Percentiles rank a stretch among this genome's conserved stretches.
These are phyloP conservation scores for Epinephelus lanceolatus DNA, from an alignment of 2,113 vertebrate genomes.

Conservation along the genomic window DNA sequence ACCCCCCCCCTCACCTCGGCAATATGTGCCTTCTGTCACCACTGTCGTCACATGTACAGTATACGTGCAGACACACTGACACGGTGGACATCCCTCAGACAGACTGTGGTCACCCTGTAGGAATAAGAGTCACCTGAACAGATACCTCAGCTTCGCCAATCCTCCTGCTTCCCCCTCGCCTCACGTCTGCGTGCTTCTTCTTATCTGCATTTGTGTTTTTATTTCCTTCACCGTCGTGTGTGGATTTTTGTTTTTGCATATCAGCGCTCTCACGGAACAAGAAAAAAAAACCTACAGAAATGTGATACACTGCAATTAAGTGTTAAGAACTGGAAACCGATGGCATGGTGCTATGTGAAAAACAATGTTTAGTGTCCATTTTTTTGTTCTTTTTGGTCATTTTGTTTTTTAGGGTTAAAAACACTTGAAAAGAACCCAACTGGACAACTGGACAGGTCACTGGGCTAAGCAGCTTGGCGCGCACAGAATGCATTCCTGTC, in stretches of 20 bases:
- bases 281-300: slow-evolving; percentile 30
- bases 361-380: slow-evolving; percentile 30
- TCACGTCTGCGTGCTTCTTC: not conserved
- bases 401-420: slow-evolving; percentile 16
- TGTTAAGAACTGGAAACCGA: slow-evolving; percentile 67
- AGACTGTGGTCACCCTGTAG: slow-evolving; percentile 11
- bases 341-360: slow-evolving; percentile 77
- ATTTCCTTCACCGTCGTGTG: not conserved
- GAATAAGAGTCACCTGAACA: slow-evolving; percentile 30
- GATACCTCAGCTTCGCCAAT: slow-evolving; percentile 59
- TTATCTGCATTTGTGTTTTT: not conserved
- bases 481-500: slow-evolving; percentile 57
- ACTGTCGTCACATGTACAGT: slow-evolving; percentile 42
- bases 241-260: slow-evolving; percentile 14
- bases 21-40: slow-evolving; percentile 88
- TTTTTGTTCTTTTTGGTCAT: not conserved
- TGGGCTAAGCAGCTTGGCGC: slow-evolving; percentile 65
- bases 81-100: slow-evolving; percentile 16
- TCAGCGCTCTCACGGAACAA: slow-evolving; percentile 19
- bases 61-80: slow-evolving; percentile 27
- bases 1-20: slow-evolving; percentile 23
- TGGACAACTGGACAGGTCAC: slow-evolving; percentile 42
- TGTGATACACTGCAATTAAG: slow-evolving; percentile 45
- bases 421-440: slow-evolving; percentile 37
- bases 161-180: not conserved